phyloP scores from a whole-genome alignment of 2,797 vertebrate species.

The Onychomys arenicola region DNA sequence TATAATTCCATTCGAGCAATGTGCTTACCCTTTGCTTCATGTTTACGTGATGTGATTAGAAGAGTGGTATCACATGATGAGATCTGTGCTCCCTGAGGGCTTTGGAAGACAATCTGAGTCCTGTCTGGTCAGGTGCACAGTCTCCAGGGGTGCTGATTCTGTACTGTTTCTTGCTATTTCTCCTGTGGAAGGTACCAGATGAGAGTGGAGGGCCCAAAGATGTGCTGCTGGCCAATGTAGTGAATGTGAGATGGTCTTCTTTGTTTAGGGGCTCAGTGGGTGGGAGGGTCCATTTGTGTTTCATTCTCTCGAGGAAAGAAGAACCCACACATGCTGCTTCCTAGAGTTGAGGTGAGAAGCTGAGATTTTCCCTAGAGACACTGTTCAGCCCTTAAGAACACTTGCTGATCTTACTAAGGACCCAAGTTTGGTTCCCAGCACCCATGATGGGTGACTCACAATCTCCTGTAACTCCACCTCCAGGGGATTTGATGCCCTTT shows the following conservation, averaged over 20 bases:
- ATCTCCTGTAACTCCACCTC: not conserved
- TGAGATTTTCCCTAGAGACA: not conserved
- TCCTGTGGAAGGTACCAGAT: not conserved
- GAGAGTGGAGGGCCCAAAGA: not conserved
- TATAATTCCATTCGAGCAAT: conserved; percentile 58
- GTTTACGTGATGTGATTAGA: not conserved
- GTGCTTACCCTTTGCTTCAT: conserved; percentile 45
- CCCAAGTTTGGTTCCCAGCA: not conserved
- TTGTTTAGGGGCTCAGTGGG: not conserved
- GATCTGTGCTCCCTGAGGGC: rapidly evolving
- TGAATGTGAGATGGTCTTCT: not conserved
- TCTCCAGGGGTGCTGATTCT: not conserved
- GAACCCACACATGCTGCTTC: not conserved
- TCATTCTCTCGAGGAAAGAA: not conserved
- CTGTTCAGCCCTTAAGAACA: not conserved
- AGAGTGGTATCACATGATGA: not conserved
- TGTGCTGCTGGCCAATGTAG: rapidly evolving
- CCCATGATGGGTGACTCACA: no score
- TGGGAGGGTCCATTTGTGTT: not conserved
- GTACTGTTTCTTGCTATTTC: rapidly evolving
- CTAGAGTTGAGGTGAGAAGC: not conserved
- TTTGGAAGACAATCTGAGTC: rapidly evolving
- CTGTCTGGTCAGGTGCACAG: not conserved
- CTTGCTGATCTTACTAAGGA: not conserved
- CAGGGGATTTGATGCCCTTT: not conserved